phyloP scores from a whole-genome alignment of 37 sponge, comb jelly and placozoan genomes.

The Diacarnus erythraeanus region DNA sequence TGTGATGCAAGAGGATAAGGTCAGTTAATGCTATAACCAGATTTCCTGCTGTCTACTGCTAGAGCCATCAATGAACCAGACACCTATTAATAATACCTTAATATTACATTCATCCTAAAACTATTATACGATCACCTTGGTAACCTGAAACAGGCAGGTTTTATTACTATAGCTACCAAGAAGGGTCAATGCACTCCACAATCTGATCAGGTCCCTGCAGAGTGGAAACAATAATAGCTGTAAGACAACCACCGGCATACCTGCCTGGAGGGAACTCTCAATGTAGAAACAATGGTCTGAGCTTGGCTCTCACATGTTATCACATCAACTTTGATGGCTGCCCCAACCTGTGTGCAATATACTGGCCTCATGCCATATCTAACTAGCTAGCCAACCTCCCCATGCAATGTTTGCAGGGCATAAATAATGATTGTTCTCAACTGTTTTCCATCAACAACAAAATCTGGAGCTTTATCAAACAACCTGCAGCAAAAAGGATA shows the following conservation, averaged over 20 bases:
- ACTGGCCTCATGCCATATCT: background rate
- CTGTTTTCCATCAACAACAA: slow-evolving; percentile 1
- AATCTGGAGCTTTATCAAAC: slow-evolving; percentile 30
- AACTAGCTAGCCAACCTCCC: slow-evolving; percentile 45
- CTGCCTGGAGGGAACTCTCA: slow-evolving; percentile 48
- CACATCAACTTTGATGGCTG: slow-evolving; percentile 57
- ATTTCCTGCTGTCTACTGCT: slow-evolving; percentile 33
- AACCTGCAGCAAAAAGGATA: too few relatives aligned
- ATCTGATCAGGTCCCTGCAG: slow-evolving; percentile 43
- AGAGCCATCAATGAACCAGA: slow-evolving; percentile 39
- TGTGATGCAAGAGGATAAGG: too few relatives aligned
- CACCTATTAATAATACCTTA: slow-evolving; percentile 2
- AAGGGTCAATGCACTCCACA: slow-evolving; percentile 67
- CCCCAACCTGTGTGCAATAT: slow-evolving; percentile 47
- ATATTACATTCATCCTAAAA: too few relatives aligned
- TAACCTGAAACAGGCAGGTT: slow-evolving; percentile 13
- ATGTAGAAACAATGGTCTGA: background rate
- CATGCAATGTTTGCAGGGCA: slow-evolving; percentile 50
- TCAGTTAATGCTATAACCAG: too few relatives aligned
- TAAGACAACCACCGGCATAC: background rate
- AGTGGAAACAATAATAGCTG: background rate
- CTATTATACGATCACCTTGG: slow-evolving; percentile 15
- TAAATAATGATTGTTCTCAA: slow-evolving; percentile 54
- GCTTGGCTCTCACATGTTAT: slow-evolving; percentile 3
- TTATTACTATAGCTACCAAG: slow-evolving; percentile 44